A percentile compares a stretch with the other conserved stretches of the same genome.
phyloP scores from a whole-genome alignment of 92 coral and sea anemone species.

The Ricordea florida region DNA sequence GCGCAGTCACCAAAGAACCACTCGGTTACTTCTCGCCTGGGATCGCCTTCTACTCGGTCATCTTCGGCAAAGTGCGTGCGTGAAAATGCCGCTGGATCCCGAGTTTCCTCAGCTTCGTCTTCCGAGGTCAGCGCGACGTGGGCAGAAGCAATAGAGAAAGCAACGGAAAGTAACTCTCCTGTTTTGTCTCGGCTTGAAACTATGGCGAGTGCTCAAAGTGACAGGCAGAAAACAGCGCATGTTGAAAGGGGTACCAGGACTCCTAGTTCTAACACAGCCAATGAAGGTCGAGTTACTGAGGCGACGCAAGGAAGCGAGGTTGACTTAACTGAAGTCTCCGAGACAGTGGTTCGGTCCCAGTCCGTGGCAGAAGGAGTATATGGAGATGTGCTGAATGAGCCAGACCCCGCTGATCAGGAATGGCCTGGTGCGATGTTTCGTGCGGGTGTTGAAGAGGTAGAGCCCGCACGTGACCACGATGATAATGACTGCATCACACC shows the following conservation, averaged over 20 bases:
- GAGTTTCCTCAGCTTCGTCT: slow-evolving; percentile 14
- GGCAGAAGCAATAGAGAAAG: not conserved
- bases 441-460: not conserved
- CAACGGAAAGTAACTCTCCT: not conserved
- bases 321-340: slow-evolving; percentile 61
- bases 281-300: slow-evolving; percentile 37
- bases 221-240: not conserved
- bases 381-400: slow-evolving; percentile 40
- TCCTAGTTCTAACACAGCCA: slow-evolving; percentile 8
- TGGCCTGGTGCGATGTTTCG: slow-evolving; percentile 64
- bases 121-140: not conserved
- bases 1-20: slow-evolving; percentile 1
- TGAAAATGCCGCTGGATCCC: not conserved
- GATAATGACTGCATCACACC: not conserved
- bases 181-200: not conserved
- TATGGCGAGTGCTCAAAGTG: slow-evolving; percentile 7
- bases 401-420: slow-evolving; percentile 59
- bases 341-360: slow-evolving; percentile 41
- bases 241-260: slow-evolving; percentile 33
- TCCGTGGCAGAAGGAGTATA: slow-evolving; percentile 33
- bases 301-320: slow-evolving; percentile 85
- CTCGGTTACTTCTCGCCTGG: slow-evolving; percentile 16
- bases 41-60: slow-evolving; percentile 9
- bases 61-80: slow-evolving; percentile 12
- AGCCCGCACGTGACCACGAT: not conserved